Conservation (phyloP, 2,888 invertebrate species). For the Sthenelais limicola region DNA sequence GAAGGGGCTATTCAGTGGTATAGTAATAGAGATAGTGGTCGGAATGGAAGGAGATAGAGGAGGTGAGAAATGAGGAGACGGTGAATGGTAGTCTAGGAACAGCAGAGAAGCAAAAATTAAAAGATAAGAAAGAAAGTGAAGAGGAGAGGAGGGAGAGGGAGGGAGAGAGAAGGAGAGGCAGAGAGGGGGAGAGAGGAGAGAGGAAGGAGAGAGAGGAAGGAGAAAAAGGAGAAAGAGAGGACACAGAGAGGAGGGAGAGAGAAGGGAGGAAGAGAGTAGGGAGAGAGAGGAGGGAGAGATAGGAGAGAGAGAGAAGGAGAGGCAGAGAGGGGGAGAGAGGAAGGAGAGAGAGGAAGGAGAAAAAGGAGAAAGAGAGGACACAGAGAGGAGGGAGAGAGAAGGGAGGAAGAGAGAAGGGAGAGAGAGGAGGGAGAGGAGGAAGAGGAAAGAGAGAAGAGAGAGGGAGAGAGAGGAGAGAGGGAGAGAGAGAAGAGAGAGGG, state of each 20-base stretch:
- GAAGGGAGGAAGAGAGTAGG: background rate
- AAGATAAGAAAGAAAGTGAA: no score
- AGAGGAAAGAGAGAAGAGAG: background rate
- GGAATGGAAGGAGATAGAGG: no score
- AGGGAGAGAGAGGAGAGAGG: background rate
- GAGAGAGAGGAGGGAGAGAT: conserved; percentile 1
- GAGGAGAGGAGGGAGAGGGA: background rate
- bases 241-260: background rate
- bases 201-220: background rate
- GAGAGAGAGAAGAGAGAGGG: background rate
- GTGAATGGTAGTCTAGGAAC: no score
- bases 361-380: no score
- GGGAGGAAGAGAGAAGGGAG: no score
- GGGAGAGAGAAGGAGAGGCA: background rate
- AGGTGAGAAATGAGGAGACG: no score
- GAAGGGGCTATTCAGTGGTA: no score
- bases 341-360: no score
- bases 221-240: background rate
- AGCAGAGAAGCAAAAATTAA: no score
- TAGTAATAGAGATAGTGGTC: no score
- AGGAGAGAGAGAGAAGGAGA: background rate
- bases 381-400: no score
- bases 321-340: background rate
- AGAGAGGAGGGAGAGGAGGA: background rate
- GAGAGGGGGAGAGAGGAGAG: conserved; percentile 8